phyloP scores from a whole-genome alignment of 2,888 invertebrate species.

The Diarsia dahlii region DNA sequence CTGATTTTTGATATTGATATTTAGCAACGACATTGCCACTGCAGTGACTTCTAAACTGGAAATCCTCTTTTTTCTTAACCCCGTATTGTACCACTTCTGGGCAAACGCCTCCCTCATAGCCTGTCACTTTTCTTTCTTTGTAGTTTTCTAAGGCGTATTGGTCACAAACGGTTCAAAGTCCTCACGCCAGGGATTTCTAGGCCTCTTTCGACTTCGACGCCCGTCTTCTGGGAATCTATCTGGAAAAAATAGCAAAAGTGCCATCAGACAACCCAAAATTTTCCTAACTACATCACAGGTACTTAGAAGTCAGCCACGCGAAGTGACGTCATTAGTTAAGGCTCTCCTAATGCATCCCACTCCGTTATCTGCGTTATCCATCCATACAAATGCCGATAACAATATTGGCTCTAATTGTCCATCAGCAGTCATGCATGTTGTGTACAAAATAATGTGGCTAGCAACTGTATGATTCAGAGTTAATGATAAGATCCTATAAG shows the following conservation, averaged over 20 bases:
- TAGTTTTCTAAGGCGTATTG: too few relatives aligned
- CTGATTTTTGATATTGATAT: too few relatives aligned
- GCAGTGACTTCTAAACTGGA: too few relatives aligned
- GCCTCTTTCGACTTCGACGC: too few relatives aligned
- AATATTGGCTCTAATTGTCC: conserved; percentile 32
- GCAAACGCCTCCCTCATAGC: too few relatives aligned
- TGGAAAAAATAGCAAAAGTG: not conserved
- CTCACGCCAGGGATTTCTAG: too few relatives aligned
- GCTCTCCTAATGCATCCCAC: conserved; percentile 12
- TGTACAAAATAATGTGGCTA: not conserved
- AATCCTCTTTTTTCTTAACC: too few relatives aligned
- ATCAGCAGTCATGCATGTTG: conserved; percentile 28
- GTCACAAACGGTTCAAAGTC: too few relatives aligned
- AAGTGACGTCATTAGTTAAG: conserved; percentile 8
- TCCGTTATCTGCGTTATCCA: conserved; percentile 12
- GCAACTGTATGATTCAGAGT: not conserved
- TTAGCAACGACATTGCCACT: too few relatives aligned
- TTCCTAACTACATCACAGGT: not conserved
- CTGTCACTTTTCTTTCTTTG: too few relatives aligned
- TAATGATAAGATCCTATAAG: not conserved
- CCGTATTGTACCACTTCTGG: too few relatives aligned
- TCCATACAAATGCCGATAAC: conserved; percentile 23
- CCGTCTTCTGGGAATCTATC: not conserved
- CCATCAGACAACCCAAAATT: not conserved
- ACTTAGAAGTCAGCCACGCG: not conserved